Base-by-base conservation (phyloP, 2,797 vertebrate genomes). In the Hoplostethus mediterraneus region DNA sequence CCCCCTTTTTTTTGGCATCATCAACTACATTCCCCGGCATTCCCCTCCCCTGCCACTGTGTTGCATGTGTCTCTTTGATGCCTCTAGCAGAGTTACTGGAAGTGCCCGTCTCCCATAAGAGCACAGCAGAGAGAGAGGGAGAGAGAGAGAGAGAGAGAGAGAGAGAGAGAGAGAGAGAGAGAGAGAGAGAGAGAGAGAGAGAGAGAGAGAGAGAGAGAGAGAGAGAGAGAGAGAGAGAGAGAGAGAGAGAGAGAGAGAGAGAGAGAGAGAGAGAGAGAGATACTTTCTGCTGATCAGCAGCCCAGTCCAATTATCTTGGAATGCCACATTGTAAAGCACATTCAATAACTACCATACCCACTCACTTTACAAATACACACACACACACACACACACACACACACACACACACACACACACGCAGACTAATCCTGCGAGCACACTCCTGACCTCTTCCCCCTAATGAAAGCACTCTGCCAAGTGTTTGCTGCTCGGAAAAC, bases 201-300 rank as follows among this genome's bases (percentile, higher is more conserved):
- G n/a, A 38, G 65, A 45, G 66, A 51, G 45, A 52, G 53, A 40
- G 58, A 28, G 56, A 28, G 28, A 42, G 40, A 10, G 9, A 42
- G 40, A 42, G 10, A 49, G 6, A 48, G 67, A 45, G 38, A 54
- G 57, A 54, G 55, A 21, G 30, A 49, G 17, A 7, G 38, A 48
- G 52, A 40, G n/a, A 38, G 65, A 45, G 66, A 51, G 45, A 52
- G 53, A 40, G 58, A 28, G 56, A 28, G 28, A 47, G 40, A 45
- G 42, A 30, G 60, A 30, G n/a, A 28, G 16, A 33, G 52, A 31
- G 61, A 72, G 66, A 80, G 69, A 28, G 21, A 45, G 52, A 49
- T 44, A 68, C 56, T 86, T 83, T 90, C 55, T 87, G 78, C 75
- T 81, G 75, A 90, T 85, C 82, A 85, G 73, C 76, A 75, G 63